Evolutionary conservation across 1,140 invertebrate genomes (phyloP).

Genomic region (Pseudobourletiella spinata): DNA sequence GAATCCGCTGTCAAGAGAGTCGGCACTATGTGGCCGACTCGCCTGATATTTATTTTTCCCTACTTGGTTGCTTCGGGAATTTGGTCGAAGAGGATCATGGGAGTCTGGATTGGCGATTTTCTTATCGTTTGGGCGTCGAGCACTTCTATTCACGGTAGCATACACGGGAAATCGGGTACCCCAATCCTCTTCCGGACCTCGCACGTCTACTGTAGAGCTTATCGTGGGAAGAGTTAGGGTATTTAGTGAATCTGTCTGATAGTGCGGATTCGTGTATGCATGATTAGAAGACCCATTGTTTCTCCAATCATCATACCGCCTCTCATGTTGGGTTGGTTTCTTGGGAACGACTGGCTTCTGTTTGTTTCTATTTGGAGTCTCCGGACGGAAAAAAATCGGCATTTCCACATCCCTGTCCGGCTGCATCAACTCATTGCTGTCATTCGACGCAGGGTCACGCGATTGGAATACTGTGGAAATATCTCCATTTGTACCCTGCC

Average conservation of each 20-base stretch:
- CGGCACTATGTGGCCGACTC: background rate
- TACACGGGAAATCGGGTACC: conserved; percentile 13
- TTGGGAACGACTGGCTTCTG: no score
- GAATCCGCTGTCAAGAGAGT: background rate
- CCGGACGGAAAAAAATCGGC: conserved; percentile 11
- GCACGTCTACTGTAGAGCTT: background rate
- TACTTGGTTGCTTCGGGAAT: background rate
- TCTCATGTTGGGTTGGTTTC: no score
- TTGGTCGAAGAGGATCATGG: background rate
- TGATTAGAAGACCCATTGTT: no score
- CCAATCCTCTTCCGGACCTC: background rate
- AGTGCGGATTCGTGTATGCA: no score
- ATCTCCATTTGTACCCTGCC: no score
- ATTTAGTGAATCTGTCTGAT: no score
- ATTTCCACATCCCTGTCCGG: conserved; percentile 5
- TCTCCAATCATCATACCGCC: no score
- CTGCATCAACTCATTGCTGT: no score
- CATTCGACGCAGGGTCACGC: no score
- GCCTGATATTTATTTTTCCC: background rate
- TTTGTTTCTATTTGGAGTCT: no score
- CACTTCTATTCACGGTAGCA: conserved; percentile 25
- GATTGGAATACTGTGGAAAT: no score
- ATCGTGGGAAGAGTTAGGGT: conserved; percentile 2
- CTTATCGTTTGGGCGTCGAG: background rate
- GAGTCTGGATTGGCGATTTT: no score